Evolutionary conservation across 1,140 invertebrate species (phyloP), one percentile per base, ranked within the genome.

Genomic region (Drosophila mauritiana): DNA sequence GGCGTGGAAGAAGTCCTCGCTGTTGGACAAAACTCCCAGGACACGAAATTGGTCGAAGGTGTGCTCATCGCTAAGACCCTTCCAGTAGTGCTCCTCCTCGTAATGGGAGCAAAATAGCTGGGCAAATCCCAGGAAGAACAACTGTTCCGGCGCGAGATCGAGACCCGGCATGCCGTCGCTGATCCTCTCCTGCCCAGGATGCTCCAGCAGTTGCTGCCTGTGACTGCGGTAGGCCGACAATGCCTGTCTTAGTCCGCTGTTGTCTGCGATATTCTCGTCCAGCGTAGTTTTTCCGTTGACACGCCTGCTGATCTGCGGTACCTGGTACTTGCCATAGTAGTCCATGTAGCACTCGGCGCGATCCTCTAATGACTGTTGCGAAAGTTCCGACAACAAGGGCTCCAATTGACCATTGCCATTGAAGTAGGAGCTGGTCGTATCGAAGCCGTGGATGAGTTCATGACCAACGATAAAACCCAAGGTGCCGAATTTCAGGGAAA

Each of bases 111-210:
- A 91, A 90, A 93, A 91, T 4, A 91, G 39, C 94, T 98, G 97
- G 20, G 97, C 97, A 92, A 98, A 98, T 25, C 96, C 97, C 12
- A 98, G 92, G 84, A 98, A 99, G 92, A 98, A 98, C 43, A 98
- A 93, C 91, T 98, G 97, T 15, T 95, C 94, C 88, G 98, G 97
- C 2, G 95, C 97, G 27, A 97, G 93, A 78, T 96, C 95, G 3
- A 98, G 90, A 1, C 97, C 97, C 0, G 98, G 97, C 42, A 98
- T 93, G 4, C 94, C 93, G 54, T 91, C 73, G 49, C 54, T 62
- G 10, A 43, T 20, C 25, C 92, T 64, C 67, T 4, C 85, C 95
- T 48, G 95, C 15, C 39, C 39, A 11, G 43, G 36, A 22, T 62
- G 15, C 34, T 63, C 7, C 25, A 49, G 7, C n/a, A 58, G 48